Evolutionary conservation across 2,888 invertebrate species (phyloP).

Genomic region (Artemia sinica): DNA sequence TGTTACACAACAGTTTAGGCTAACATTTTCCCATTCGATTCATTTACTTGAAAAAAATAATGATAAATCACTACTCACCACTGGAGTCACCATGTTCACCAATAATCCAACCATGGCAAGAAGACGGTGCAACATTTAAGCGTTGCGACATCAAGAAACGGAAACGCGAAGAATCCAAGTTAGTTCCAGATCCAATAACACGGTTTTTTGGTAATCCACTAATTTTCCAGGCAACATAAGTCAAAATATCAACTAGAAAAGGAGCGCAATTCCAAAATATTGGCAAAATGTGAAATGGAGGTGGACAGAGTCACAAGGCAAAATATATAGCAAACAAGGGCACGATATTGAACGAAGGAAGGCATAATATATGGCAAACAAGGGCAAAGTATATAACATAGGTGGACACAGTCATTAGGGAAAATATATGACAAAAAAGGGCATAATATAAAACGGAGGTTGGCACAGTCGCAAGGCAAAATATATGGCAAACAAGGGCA

Average conservation of each 20-base stretch:
- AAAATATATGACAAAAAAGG: too few relatives aligned
- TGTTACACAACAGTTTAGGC: too few relatives aligned
- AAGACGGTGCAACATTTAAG: conserved; percentile 59
- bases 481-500: too few relatives aligned
- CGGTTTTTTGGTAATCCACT: conserved; percentile 71
- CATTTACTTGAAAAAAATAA: background rate
- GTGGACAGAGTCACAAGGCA: too few relatives aligned
- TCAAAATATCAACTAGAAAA: conserved; percentile 59
- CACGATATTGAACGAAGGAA: background rate
- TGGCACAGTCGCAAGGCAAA: too few relatives aligned
- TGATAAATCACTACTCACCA: conserved; percentile 36
- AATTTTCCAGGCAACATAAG: conserved; percentile 85
- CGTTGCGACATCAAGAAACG: conserved; percentile 68
- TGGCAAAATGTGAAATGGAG: background rate
- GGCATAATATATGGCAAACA: background rate
- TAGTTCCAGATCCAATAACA: conserved; percentile 81
- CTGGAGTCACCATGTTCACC: conserved; percentile 86
- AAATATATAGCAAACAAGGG: too few relatives aligned
- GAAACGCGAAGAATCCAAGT: conserved; percentile 78
- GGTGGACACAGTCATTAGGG: background rate
- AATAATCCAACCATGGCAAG: conserved; percentile 79
- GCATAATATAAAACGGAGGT: too few relatives aligned
- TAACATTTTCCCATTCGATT: too few relatives aligned
- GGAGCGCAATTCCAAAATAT: conserved; percentile 6
- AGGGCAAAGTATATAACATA: too few relatives aligned